Conservation (phyloP, 2,888 invertebrate genomes). For the Chirona hameri region DNA sequence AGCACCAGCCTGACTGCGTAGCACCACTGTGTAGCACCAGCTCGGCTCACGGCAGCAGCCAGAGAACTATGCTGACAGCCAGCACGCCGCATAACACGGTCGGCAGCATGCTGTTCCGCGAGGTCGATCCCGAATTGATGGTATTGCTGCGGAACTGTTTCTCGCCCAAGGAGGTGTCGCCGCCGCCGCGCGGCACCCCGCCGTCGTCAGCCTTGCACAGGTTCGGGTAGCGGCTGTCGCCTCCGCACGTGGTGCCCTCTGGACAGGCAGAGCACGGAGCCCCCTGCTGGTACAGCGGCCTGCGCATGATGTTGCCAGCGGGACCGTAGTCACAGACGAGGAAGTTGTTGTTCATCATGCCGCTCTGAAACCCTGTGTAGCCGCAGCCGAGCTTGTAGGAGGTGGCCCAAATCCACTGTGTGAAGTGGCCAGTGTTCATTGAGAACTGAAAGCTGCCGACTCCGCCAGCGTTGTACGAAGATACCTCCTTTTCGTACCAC, state of each 20-base stretch:
- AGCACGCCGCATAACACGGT: too few relatives aligned
- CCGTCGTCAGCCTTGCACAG: background rate
- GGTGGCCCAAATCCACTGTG: background rate
- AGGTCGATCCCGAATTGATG: too few relatives aligned
- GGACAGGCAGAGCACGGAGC: background rate
- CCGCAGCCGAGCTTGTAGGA: background rate
- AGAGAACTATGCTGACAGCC: too few relatives aligned
- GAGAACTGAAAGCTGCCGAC: background rate
- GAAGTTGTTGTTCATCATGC: background rate
- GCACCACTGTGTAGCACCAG: too few relatives aligned
- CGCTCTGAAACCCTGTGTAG: background rate
- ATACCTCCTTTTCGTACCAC: background rate
- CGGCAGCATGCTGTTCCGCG: too few relatives aligned
- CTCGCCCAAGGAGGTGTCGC: too few relatives aligned
- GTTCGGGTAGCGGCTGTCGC: background rate
- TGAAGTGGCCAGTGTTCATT: background rate
- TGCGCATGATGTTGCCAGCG: background rate
- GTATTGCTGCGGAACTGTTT: too few relatives aligned
- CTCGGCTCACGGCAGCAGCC: too few relatives aligned
- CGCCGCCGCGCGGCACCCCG: background rate
- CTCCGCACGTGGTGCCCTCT: background rate
- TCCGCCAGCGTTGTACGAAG: too few relatives aligned
- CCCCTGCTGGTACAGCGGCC: background rate
- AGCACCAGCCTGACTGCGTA: too few relatives aligned
- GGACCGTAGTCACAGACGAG: slow-evolving; percentile 1